Conservation (phyloP, 2,797 vertebrate genomes). For the Macropus fuliginosus region DNA sequence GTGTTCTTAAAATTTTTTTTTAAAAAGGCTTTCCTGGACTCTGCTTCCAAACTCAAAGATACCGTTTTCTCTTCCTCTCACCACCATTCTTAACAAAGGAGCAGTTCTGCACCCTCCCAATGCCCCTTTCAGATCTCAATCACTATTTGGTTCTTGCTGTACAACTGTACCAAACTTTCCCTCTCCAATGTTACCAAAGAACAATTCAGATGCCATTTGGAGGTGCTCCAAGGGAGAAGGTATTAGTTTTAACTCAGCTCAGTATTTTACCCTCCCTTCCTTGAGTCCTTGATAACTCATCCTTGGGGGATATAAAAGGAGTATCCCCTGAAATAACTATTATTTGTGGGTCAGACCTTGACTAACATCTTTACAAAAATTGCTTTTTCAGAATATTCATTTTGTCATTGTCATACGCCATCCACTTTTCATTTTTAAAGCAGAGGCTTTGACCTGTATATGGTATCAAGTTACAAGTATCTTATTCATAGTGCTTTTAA, state of each 20-base stretch:
- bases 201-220: slow-evolving; percentile 72
- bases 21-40: background rate
- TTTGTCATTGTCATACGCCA: slow-evolving; percentile 11
- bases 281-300: background rate
- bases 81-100: background rate
- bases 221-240: slow-evolving; percentile 21
- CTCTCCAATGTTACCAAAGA: slow-evolving; percentile 51
- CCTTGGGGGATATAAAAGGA: background rate
- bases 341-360: background rate
- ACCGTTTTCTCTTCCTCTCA: background rate
- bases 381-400: background rate
- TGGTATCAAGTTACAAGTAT: background rate
- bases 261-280: background rate
- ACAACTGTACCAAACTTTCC: background rate
- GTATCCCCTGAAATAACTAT: background rate
- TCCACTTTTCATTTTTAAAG: background rate
- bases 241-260: background rate
- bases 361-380: background rate
- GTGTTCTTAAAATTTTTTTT: background rate
- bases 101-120: background rate
- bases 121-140: background rate
- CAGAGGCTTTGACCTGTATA: background rate
- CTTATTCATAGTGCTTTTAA: background rate
- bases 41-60: background rate
- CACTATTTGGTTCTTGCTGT: background rate